Conservation (phyloP, 2,113 vertebrate species). For the Martes martes region DNA sequence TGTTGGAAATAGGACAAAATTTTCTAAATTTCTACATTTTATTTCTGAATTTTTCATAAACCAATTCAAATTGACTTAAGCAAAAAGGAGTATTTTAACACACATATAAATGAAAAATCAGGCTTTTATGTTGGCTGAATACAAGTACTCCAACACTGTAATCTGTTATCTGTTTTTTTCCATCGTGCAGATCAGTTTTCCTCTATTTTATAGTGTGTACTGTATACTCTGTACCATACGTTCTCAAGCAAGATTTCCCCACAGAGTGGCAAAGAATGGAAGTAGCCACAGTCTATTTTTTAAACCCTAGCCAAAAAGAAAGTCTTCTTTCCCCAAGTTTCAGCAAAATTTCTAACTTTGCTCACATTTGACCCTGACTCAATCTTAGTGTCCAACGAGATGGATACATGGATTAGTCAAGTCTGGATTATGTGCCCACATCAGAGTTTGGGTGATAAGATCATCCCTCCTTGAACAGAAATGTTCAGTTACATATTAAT, state of each 20-base stretch:
- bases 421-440: background rate
- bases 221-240: background rate
- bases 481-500: background rate
- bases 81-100: background rate
- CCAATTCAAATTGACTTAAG: background rate
- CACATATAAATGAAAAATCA: conserved; percentile 12
- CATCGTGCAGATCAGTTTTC: background rate
- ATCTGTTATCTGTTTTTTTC: background rate
- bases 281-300: background rate
- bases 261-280: background rate
- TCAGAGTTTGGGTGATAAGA: background rate
- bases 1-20: background rate
- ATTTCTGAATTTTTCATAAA: background rate
- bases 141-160: background rate
- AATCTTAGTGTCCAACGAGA: background rate
- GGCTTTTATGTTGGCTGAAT: background rate
- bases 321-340: background rate
- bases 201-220: background rate
- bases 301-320: background rate
- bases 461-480: background rate
- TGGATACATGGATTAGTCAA: background rate
- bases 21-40: background rate
- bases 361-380: background rate
- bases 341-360: background rate
- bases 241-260: background rate